Base-by-base conservation (phyloP, 2,888 invertebrate species). In the Artemia sinica region DNA sequence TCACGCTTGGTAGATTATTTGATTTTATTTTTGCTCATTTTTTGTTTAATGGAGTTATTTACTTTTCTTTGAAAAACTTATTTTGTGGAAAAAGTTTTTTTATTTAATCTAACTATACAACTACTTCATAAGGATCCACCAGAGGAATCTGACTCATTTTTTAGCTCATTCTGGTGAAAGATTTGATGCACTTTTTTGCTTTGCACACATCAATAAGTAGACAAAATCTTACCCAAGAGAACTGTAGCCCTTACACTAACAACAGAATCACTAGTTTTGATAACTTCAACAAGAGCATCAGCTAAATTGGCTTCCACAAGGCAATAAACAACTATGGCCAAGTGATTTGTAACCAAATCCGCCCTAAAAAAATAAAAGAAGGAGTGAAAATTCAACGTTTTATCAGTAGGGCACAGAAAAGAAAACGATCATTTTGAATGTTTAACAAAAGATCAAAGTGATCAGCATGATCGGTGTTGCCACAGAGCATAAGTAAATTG, bases 171-270 rank as follows among this genome's bases (percentile, higher is more conserved):
- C 2, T 6, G 41, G 41, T 41, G 41, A 41, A 41, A 41, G 41
- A 41, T 41, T 41, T 41, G 41, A 41, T 41, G 41, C 41, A 41
- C 41, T 4, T 6, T 41, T 41, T 41, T 41, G 41, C 2, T 41
- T 41, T 41, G 41, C 41, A 41, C 41, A 41, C 41, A 2, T 41
- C 41, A 41, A 41, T 8, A 58, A 28, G 63, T 18, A 58, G 28
- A 10, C 1, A 18, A 13, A 41, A 68, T 69, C 72, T 74, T 75
- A 80, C 89, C 91, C 73, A 95, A 81, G 69, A 96, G 80, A 73
- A 95, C 87, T 18, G 94, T 93, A 67, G 94, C 91, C 74, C 92
- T 84, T 72, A 95, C 89, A 71, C 91, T 92, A 74, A 95, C 86
- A 77, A 90, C 87, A 18, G 87, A 87, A 77, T 94, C 92, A 76